These are phyloP conservation scores for Dinocampus coccinellae DNA, from an alignment of 2,888 invertebrate species.

Conservation along the genomic window DNA sequence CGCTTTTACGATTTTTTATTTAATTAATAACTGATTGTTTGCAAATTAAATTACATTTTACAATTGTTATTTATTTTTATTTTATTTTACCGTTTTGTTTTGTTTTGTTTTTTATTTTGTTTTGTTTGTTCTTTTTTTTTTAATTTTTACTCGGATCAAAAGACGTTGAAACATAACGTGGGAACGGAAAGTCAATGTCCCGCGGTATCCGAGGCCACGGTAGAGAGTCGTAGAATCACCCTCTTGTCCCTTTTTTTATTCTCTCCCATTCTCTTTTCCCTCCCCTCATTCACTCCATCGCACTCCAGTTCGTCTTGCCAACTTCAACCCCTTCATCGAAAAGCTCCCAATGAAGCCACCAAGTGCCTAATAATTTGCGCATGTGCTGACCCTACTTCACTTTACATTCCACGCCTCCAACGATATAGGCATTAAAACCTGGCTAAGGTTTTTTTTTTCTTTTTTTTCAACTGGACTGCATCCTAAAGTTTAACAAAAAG, in stretches of 20 bases:
- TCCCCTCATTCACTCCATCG: no score
- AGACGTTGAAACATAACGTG: slow-evolving; percentile 2
- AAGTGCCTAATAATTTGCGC: slow-evolving; percentile 42
- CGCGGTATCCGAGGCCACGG: slow-evolving; percentile 3
- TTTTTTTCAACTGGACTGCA: slow-evolving; percentile 15
- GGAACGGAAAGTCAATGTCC: slow-evolving; percentile 2
- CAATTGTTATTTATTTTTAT: neutral
- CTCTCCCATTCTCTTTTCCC: slow-evolving; percentile 29
- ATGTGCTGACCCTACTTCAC: slow-evolving; percentile 47
- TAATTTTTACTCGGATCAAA: slow-evolving; percentile 12
- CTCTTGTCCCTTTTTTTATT: slow-evolving; percentile 28
- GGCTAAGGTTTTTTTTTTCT: slow-evolving; percentile 39
- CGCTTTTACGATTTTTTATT: slow-evolving; percentile 19
- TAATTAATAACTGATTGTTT: slow-evolving; percentile 35
- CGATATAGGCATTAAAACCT: slow-evolving; percentile 56
- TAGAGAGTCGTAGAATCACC: slow-evolving; percentile 11
- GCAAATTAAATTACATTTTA: slow-evolving; percentile 25
- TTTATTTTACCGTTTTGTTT: no score
- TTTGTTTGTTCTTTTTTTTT: no score
- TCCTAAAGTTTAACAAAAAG: slow-evolving; percentile 8
- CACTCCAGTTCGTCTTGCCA: slow-evolving; percentile 32
- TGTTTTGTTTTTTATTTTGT: neutral
- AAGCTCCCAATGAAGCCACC: slow-evolving; percentile 3
- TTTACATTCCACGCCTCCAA: slow-evolving; percentile 61
- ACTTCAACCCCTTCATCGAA: slow-evolving; percentile 1